phyloP scores from a whole-genome alignment of 2,113 vertebrate genomes.

The Rallus limicola region DNA sequence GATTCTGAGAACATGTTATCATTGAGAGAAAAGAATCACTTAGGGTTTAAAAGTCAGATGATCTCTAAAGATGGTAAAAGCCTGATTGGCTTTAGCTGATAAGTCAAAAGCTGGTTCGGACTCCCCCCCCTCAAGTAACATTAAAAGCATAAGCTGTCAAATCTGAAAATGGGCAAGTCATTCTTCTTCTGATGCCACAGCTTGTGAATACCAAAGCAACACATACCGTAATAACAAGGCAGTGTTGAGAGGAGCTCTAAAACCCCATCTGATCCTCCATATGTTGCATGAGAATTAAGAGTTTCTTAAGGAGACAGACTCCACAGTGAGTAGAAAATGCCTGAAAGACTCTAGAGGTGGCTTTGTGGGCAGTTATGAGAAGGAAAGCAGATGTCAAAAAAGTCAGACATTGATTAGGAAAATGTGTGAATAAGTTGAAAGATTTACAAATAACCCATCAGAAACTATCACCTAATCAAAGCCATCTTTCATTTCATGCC shows the following conservation, averaged over 20 bases:
- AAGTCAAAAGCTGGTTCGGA: conserved; percentile 1
- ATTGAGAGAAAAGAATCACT: background rate
- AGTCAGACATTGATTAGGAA: background rate
- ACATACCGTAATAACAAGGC: background rate
- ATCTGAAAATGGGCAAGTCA: background rate
- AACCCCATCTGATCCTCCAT: conserved; percentile 7
- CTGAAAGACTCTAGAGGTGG: background rate
- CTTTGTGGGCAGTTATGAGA: background rate
- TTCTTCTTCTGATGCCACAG: background rate
- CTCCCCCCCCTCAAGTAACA: background rate
- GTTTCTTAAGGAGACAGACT: conserved; percentile 20
- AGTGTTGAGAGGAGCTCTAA: conserved; percentile 9
- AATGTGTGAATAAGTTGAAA: background rate
- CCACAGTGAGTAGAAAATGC: background rate
- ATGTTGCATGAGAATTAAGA: background rate
- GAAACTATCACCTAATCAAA: background rate
- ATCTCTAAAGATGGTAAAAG: background rate
- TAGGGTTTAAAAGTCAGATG: background rate
- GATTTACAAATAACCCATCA: conserved; percentile 3
- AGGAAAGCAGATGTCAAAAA: background rate
- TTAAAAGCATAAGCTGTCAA: background rate
- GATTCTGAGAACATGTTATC: conserved; percentile 53
- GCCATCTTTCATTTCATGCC: background rate
- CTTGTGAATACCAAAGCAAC: conserved; percentile 1
- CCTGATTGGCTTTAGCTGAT: background rate